phyloP scores from a whole-genome alignment of 2,888 invertebrate genomes.

The Trachelus troglodyta region DNA sequence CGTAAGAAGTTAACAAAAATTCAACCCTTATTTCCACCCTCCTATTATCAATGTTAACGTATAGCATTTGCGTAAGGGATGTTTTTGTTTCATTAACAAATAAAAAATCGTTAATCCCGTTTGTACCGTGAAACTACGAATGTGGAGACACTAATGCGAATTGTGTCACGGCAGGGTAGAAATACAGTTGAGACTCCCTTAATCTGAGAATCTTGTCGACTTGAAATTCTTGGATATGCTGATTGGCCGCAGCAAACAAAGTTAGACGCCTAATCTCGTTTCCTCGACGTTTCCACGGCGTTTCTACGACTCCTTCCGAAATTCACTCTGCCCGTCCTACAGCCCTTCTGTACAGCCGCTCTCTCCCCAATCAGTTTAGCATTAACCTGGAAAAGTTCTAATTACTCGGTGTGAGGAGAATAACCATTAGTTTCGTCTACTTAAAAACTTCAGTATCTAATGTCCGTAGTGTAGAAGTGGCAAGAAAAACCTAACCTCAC shows the following conservation, averaged over 20 bases:
- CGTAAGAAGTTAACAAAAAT: not conserved
- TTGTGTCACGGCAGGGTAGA: not conserved
- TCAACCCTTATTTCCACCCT: not conserved
- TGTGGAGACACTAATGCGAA: not conserved
- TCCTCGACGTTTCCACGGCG: constrained; percentile 26
- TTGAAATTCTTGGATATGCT: constrained; percentile 49
- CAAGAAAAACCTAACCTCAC: not conserved
- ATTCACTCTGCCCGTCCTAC: constrained; percentile 40
- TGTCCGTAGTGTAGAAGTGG: not conserved
- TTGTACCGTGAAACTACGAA: not conserved
- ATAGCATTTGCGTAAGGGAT: not conserved
- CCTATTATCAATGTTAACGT: not conserved
- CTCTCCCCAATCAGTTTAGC: constrained; percentile 56
- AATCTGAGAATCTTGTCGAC: constrained; percentile 19
- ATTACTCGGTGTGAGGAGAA: constrained; percentile 56
- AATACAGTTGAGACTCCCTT: not conserved
- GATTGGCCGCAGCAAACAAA: constrained; percentile 60
- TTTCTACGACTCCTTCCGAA: constrained; percentile 46
- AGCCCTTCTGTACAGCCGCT: constrained; percentile 22
- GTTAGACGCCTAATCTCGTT: constrained; percentile 62
- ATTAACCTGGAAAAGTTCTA: constrained; percentile 60
- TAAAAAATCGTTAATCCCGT: not conserved
- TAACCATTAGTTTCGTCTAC: constrained; percentile 47
- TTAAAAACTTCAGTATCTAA: constrained; percentile 5
- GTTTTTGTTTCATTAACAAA: not conserved